Percentiles rank a stretch among this genome's conserved stretches.
Evolutionary conservation across 2,888 invertebrate genomes (phyloP).

Genomic region (Campoplex capitator): DNA sequence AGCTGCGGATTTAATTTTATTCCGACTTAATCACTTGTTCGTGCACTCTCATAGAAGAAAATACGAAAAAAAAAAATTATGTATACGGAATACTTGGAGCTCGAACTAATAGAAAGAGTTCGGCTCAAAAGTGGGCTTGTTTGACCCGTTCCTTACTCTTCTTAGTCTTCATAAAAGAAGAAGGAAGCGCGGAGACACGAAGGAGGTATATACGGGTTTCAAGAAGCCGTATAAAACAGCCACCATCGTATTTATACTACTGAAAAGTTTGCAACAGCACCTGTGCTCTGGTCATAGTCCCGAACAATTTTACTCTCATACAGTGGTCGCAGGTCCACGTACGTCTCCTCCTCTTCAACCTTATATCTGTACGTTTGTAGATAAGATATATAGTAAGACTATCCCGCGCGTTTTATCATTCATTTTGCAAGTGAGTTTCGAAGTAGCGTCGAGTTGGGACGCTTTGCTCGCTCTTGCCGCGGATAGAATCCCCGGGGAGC

Average conservation of each 20-base stretch:
- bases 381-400: neutral
- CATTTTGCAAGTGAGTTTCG: constrained; percentile 62
- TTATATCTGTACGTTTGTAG: constrained; percentile 21
- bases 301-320: constrained; percentile 40
- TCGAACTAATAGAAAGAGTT: neutral
- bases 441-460: constrained; percentile 44
- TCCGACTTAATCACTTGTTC: neutral
- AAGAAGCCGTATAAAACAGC: constrained; percentile 39
- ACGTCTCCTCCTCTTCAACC: neutral
- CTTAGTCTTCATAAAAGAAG: neutral
- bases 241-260: constrained; percentile 39
- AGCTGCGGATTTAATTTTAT: neutral
- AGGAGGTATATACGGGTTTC: constrained; percentile 8
- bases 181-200: neutral
- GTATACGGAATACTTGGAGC: neutral
- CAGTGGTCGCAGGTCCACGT: neutral
- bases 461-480: constrained; percentile 43
- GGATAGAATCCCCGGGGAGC: constrained; percentile 38
- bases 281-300: constrained; percentile 48
- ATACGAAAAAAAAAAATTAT: neutral
- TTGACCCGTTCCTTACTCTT: neutral
- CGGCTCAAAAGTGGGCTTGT: neutral
- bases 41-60: neutral
- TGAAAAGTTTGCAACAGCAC: constrained; percentile 54
- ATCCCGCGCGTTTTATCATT: constrained; percentile 51